Evolutionary conservation across 2,113 vertebrate species (phyloP).

Genomic region (Nettapus auritus): DNA sequence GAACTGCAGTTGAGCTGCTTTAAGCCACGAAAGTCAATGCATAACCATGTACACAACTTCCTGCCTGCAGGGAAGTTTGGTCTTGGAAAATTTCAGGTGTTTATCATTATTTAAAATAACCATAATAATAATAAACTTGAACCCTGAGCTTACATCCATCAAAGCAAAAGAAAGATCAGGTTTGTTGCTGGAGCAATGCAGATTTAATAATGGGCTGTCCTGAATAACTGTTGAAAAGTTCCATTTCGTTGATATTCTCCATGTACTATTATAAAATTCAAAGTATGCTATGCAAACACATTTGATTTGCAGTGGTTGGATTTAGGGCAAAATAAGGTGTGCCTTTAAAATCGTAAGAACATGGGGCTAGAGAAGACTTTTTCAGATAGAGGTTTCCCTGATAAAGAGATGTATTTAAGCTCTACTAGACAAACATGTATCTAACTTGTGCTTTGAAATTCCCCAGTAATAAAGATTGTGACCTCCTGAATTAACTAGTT

Average conservation of each 20-base stretch:
- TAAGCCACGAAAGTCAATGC: not conserved
- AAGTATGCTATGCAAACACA: not conserved
- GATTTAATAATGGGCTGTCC: not conserved
- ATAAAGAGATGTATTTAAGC: not conserved
- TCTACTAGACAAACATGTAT: not conserved
- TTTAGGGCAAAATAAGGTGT: not conserved
- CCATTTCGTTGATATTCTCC: not conserved
- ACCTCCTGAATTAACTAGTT: not conserved
- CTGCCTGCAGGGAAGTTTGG: not conserved
- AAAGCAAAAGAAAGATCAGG: not conserved
- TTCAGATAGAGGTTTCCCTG: not conserved
- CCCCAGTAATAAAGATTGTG: not conserved
- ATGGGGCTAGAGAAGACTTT: not conserved
- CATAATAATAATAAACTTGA: not conserved
- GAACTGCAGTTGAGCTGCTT: not conserved
- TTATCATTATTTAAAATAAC: conserved; percentile 31
- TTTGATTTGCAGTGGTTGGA: not conserved
- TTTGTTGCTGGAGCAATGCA: not conserved
- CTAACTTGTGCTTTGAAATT: not conserved
- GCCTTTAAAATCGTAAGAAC: not conserved
- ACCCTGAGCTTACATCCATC: not conserved
- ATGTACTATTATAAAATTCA: not conserved
- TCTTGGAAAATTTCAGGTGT: conserved; percentile 38
- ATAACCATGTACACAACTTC: not conserved
- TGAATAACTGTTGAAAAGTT: not conserved